phyloP scores from a whole-genome alignment of 2,888 invertebrate genomes.

The Cryptus armator region DNA sequence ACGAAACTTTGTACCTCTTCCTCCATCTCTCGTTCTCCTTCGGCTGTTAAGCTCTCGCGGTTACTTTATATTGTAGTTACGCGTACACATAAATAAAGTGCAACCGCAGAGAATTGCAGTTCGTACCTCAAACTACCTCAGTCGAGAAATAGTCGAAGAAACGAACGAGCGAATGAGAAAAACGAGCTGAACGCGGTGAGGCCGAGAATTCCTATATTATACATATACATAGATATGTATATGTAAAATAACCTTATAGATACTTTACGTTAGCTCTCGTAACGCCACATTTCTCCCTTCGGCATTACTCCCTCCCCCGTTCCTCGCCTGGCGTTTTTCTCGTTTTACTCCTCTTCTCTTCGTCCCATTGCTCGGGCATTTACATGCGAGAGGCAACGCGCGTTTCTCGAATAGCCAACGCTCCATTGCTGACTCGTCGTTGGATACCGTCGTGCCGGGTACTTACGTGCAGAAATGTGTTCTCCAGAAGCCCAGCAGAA shows the following conservation, averaged over 20 bases:
- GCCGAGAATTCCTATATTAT: background rate
- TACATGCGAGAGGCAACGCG: conserved; percentile 75
- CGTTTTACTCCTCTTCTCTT: conserved; percentile 18
- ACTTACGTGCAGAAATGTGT: conserved; percentile 66
- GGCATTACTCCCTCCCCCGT: conserved; percentile 1
- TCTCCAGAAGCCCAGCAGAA: conserved; percentile 50
- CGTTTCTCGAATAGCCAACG: conserved; percentile 66
- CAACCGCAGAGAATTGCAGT: background rate
- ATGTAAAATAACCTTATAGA: conserved; percentile 18
- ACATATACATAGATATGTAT: background rate
- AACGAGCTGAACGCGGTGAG: background rate
- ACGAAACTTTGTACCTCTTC: conserved; percentile 65
- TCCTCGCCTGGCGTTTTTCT: conserved; percentile 30
- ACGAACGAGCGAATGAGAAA: background rate
- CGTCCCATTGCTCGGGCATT: conserved; percentile 71
- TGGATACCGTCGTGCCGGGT: conserved; percentile 41
- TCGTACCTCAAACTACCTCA: conserved; percentile 18
- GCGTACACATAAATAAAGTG: conserved; percentile 35
- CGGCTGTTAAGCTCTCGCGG: conserved; percentile 13
- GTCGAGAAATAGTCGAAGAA: conserved; percentile 25
- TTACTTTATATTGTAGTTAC: conserved; percentile 45
- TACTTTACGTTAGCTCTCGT: conserved; percentile 19
- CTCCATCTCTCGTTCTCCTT: conserved; percentile 3
- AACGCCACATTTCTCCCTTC: conserved; percentile 30
- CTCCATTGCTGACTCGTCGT: conserved; percentile 24